Conservation (phyloP, 2,113 vertebrate genomes). For the Leucoraja erinaceus region DNA sequence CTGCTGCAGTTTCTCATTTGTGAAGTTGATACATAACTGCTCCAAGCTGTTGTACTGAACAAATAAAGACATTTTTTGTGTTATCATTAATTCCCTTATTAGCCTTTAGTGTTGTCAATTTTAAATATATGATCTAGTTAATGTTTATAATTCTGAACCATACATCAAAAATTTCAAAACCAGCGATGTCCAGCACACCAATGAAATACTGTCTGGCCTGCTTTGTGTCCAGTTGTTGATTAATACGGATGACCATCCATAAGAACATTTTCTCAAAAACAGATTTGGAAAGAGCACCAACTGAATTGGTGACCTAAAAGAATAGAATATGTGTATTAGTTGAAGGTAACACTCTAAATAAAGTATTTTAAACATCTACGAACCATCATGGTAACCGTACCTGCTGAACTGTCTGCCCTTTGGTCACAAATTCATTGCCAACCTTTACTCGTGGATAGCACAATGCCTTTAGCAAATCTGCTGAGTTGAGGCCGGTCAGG, state of each 20-base stretch:
- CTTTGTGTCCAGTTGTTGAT: conserved; percentile 60
- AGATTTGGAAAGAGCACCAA: conserved; percentile 58
- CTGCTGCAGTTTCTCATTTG: conserved; percentile 72
- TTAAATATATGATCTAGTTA: neutral
- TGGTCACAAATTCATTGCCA: conserved; percentile 83
- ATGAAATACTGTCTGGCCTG: conserved; percentile 59
- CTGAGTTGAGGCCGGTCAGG: conserved; percentile 81
- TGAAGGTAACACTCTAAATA: too few relatives aligned
- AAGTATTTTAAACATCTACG: neutral
- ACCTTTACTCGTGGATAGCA: conserved; percentile 84
- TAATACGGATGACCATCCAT: conserved; percentile 70
- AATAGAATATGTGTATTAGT: neutral
- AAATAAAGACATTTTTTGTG: neutral
- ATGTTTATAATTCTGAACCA: conserved; percentile 42
- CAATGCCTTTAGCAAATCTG: conserved; percentile 79
- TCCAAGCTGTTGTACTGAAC: conserved; percentile 65
- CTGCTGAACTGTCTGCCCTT: conserved; percentile 85
- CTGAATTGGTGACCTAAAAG: conserved; percentile 51
- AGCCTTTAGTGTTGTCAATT: too few relatives aligned
- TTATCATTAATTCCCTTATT: neutral
- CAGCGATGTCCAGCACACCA: conserved; percentile 60
- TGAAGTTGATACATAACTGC: conserved; percentile 74
- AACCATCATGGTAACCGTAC: conserved; percentile 47
- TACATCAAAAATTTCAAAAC: conserved; percentile 69
- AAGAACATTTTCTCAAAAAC: conserved; percentile 72